Conservation (phyloP, 2,113 vertebrate genomes). For the Ceyx cyanopectus region DNA sequence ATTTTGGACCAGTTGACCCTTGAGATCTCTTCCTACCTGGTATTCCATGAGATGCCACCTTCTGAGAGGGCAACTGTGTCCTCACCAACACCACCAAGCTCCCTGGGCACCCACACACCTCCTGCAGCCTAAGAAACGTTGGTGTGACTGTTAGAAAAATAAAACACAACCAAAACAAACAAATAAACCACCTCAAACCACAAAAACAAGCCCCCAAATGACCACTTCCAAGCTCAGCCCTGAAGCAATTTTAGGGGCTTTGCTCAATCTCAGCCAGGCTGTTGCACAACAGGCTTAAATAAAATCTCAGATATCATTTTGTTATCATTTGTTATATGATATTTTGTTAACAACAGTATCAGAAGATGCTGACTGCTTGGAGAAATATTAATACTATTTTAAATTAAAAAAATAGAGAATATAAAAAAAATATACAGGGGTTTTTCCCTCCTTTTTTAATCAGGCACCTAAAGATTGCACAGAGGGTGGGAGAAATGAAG, state of each 20-base stretch:
- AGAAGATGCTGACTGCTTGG: too few species aligned
- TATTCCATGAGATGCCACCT: background rate
- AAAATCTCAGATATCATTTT: too few species aligned
- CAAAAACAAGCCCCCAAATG: too few species aligned
- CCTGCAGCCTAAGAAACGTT: background rate
- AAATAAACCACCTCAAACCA: too few species aligned
- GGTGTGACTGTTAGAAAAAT: background rate
- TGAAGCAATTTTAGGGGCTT: background rate
- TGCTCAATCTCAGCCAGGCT: background rate
- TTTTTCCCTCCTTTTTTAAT: background rate
- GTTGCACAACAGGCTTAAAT: too few species aligned
- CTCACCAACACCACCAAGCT: rapidly evolving
- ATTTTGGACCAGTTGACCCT: background rate
- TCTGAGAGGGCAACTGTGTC: background rate
- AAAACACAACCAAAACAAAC: too few species aligned
- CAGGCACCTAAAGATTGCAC: background rate
- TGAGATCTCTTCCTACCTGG: too few species aligned
- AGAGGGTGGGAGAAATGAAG: background rate
- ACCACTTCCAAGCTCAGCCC: background rate
- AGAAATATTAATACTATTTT: background rate
- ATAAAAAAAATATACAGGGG: too few species aligned
- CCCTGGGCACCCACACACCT: too few species aligned
- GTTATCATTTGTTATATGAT: too few species aligned
- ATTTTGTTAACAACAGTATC: background rate
- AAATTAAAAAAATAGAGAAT: background rate